A percentile compares a stretch with the other conserved stretches of the same genome.
Evolutionary conservation across 2,888 invertebrate species (phyloP).

Genomic region (Bugula neritina): DNA sequence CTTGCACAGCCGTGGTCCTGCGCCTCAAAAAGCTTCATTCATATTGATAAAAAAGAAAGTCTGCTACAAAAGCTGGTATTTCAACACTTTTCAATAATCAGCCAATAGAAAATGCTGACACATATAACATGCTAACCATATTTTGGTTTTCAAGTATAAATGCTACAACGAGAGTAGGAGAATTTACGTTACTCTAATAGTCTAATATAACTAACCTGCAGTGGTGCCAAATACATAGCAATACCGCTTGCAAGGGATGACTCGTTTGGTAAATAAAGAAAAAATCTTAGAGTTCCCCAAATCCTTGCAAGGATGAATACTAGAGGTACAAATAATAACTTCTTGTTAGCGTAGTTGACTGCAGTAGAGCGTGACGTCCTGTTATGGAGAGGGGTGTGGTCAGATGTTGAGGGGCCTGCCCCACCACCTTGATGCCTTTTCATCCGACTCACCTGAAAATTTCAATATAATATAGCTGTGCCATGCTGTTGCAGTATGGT

Average conservation of each 20-base stretch:
- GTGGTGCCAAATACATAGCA: background rate
- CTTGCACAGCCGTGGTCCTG: too few species aligned
- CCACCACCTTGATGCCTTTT: constrained; percentile 37
- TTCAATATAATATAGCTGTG: too few species aligned
- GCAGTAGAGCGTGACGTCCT: constrained; percentile 13
- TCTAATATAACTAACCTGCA: constrained; percentile 16
- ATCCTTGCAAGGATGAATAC: constrained; percentile 41
- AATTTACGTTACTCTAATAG: too few species aligned
- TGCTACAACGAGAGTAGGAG: too few species aligned
- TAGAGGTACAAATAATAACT: constrained; percentile 41
- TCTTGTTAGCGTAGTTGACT: constrained; percentile 38
- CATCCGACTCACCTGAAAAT: constrained; percentile 19
- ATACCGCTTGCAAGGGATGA: background rate
- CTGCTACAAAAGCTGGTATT: too few species aligned
- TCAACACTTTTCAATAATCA: too few species aligned
- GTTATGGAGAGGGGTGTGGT: background rate
- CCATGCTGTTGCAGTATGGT: too few species aligned
- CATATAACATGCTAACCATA: too few species aligned
- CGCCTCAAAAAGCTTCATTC: too few species aligned
- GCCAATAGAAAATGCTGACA: too few species aligned
- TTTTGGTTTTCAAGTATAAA: too few species aligned
- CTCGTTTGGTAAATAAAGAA: constrained; percentile 36
- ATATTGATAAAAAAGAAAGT: too few species aligned
- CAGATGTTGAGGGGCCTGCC: constrained; percentile 34
- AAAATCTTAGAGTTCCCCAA: constrained; percentile 44